Percentiles rank a stretch among this genome's conserved stretches.
These are phyloP conservation scores for Acipenser ruthenus DNA, from an alignment of 2,797 vertebrate species.

Conservation along the genomic window DNA sequence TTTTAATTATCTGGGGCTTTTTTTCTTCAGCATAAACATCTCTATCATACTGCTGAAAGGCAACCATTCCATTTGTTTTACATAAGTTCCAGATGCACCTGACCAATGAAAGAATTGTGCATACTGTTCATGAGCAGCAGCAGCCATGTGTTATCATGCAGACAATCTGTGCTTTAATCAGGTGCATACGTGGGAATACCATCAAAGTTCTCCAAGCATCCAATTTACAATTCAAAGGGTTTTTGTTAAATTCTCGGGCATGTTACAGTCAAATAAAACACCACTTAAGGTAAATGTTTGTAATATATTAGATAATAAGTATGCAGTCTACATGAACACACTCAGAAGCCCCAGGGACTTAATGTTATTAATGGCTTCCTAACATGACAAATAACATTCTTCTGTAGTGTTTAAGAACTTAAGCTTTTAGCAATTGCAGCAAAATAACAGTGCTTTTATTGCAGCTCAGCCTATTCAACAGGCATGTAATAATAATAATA, in stretches of 20 bases:
- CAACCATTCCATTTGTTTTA: background rate
- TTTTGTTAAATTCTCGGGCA: conserved; percentile 4
- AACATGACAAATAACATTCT: conserved; percentile 11
- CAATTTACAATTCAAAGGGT: conserved; percentile 9
- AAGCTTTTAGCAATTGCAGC: conserved; percentile 9
- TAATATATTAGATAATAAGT: conserved; percentile 19
- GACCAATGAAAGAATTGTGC: conserved; percentile 13
- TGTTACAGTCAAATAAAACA: background rate
- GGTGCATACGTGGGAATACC: conserved; percentile 6
- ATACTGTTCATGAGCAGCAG: conserved; percentile 2
- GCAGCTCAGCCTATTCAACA: background rate
- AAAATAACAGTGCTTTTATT: conserved; percentile 11
- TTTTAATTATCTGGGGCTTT: no score
- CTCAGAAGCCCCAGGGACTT: conserved; percentile 7
- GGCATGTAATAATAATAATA: background rate
- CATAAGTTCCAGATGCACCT: conserved; percentile 13
- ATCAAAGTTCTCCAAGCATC: conserved; percentile 11
- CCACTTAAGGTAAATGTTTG: conserved; percentile 5
- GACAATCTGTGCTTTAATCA: conserved; percentile 18
- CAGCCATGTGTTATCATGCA: conserved; percentile 10
- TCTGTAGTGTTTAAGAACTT: conserved; percentile 13
- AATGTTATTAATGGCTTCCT: conserved; percentile 9
- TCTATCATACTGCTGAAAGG: background rate
- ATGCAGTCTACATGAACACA: conserved; percentile 6
- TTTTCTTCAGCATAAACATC: background rate